A percentile compares a stretch with the other conserved stretches of the same genome.
phyloP scores from a whole-genome alignment of 1,140 invertebrate species.

The Euura saliciscinereae region DNA sequence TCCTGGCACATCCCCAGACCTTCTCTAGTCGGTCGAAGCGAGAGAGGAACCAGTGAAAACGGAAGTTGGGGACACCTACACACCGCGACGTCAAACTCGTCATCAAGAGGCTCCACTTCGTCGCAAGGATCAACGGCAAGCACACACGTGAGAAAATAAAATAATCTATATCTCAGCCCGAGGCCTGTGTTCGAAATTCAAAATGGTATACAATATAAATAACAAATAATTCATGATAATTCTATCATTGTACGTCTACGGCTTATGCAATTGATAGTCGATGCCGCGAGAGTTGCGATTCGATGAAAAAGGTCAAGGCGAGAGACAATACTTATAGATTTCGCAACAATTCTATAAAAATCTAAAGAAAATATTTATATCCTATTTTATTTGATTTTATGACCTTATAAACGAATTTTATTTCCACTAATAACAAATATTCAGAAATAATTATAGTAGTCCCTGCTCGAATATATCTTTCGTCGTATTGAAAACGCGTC shows the following conservation, averaged over 20 bases:
- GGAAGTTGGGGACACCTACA: constrained; percentile 49
- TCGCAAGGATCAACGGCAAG: constrained; percentile 77
- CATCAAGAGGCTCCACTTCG: constrained; percentile 70
- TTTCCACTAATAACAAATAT: too few relatives aligned
- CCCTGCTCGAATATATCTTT: not conserved
- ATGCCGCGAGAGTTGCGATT: not conserved
- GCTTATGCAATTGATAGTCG: not conserved
- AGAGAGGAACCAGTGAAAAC: constrained; percentile 50
- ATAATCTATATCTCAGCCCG: too few relatives aligned
- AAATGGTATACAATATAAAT: too few relatives aligned
- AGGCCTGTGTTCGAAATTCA: too few relatives aligned
- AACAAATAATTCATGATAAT: too few relatives aligned
- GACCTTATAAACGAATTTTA: too few relatives aligned
- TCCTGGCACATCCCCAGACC: constrained; percentile 81
- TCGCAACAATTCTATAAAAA: too few relatives aligned
- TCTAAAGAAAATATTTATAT: too few relatives aligned
- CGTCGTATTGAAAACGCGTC: too few relatives aligned
- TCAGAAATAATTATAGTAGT: not conserved
- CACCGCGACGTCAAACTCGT: constrained; percentile 43
- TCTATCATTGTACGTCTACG: too few relatives aligned
- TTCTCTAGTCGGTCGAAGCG: constrained; percentile 64
- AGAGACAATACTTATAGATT: not conserved
- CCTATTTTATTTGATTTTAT: too few relatives aligned
- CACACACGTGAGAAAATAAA: constrained; percentile 69
- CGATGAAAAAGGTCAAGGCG: not conserved